phyloP scores from a whole-genome alignment of 2,797 vertebrate genomes.

The Acanthis flammea region DNA sequence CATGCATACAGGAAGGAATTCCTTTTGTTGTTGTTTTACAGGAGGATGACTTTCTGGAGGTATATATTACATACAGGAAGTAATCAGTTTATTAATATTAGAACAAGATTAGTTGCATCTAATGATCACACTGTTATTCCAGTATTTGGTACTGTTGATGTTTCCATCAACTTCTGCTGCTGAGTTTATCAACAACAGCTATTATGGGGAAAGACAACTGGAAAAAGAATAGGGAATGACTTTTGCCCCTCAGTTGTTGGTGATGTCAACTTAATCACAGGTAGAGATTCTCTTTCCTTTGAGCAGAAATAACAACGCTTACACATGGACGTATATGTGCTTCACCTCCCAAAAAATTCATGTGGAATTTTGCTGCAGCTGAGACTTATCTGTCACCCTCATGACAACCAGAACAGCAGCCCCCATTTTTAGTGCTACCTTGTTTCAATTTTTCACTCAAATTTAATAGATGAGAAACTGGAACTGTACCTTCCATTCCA shows the following conservation, averaged over 20 bases:
- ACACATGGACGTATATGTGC: accelerated
- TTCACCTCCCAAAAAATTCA: background rate
- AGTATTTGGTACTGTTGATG: background rate
- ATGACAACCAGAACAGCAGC: background rate
- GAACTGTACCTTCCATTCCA: background rate
- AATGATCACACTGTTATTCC: background rate
- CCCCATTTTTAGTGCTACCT: accelerated
- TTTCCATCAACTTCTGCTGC: background rate
- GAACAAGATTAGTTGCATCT: background rate
- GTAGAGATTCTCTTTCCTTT: background rate
- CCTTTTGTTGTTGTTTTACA: background rate
- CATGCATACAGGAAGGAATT: background rate
- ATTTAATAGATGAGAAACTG: background rate
- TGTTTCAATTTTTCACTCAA: background rate
- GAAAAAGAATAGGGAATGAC: background rate
- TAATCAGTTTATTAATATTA: background rate
- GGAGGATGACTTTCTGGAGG: background rate
- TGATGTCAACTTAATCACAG: background rate
- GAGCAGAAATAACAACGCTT: background rate
- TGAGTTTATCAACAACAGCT: background rate
- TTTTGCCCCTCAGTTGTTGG: background rate
- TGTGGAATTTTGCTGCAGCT: background rate
- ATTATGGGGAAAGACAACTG: background rate
- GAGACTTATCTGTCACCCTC: background rate
- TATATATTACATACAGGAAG: background rate